A percentile compares a stretch with the other conserved stretches of the same genome.
phyloP scores from a whole-genome alignment of 2,888 invertebrate genomes.

The Sylvicola cinctus region DNA sequence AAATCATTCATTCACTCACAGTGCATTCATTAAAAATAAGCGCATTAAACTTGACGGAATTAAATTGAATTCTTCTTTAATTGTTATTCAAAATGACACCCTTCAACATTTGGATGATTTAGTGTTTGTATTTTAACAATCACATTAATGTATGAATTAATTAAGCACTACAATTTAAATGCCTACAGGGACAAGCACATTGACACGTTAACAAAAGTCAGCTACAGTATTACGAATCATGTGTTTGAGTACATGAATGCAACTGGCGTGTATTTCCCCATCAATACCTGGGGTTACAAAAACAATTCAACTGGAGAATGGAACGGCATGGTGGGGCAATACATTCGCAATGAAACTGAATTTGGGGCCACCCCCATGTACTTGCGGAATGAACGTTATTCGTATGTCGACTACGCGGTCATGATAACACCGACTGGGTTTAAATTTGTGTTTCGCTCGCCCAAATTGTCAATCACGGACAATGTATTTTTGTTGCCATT shows the following conservation, averaged over 20 bases:
- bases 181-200: constrained; percentile 25
- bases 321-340: constrained; percentile 44
- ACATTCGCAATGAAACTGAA: constrained; percentile 34
- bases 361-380: constrained; percentile 45
- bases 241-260: constrained; percentile 35
- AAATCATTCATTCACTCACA: no score
- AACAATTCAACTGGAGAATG: constrained; percentile 30
- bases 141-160: no score
- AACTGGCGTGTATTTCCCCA: constrained; percentile 29
- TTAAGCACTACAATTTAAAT: no score
- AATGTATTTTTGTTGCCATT: constrained; percentile 53
- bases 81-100: no score
- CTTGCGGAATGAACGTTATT: constrained; percentile 36
- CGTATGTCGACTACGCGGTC: constrained; percentile 41
- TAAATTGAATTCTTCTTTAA: no score
- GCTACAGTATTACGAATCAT: constrained; percentile 35
- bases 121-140: no score
- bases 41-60: no score
- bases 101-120: no score
- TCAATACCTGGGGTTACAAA: constrained; percentile 39
- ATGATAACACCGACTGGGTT: constrained; percentile 45
- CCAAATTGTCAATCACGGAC: constrained; percentile 47
- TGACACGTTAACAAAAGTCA: constrained; percentile 30
- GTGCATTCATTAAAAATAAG: no score
- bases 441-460: constrained; percentile 49